phyloP scores from a whole-genome alignment of 1,140 invertebrate genomes.

The Tenebrio molitor region DNA sequence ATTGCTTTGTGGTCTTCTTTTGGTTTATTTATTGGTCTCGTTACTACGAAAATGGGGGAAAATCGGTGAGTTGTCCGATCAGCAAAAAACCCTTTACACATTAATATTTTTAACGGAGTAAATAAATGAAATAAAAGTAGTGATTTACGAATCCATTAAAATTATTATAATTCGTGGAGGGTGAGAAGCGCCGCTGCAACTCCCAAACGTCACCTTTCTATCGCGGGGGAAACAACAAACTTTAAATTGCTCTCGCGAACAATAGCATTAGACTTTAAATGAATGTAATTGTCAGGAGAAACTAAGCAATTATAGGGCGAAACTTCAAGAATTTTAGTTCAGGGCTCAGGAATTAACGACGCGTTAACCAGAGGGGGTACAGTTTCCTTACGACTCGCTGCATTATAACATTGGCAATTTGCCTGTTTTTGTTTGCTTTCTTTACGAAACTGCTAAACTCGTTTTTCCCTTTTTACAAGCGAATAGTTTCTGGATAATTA shows the following conservation, averaged over 20 bases:
- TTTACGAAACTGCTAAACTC: background rate
- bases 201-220: too few relatives aligned
- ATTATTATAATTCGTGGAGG: too few relatives aligned
- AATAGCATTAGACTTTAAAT: conserved; percentile 31
- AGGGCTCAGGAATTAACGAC: conserved; percentile 5
- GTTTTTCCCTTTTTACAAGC: background rate
- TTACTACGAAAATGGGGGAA: too few relatives aligned
- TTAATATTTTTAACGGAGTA: too few relatives aligned
- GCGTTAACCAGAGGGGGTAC: conserved; percentile 2
- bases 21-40: too few relatives aligned
- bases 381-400: background rate
- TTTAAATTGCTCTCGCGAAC: conserved; percentile 34
- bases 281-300: conserved; percentile 40
- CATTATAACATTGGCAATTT: background rate
- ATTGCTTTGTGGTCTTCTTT: too few relatives aligned
- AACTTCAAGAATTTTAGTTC: conserved; percentile 7
- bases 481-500: background rate
- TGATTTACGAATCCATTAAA: too few relatives aligned
- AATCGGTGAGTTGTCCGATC: too few relatives aligned
- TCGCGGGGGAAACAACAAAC: background rate
- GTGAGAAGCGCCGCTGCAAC: too few relatives aligned
- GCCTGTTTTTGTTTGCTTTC: conserved; percentile 7
- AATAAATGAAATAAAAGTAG: too few relatives aligned
- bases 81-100: too few relatives aligned
- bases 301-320: conserved; percentile 28